Base-by-base conservation (phyloP, 2,113 vertebrate genomes). In the Phaethon lepturus region DNA sequence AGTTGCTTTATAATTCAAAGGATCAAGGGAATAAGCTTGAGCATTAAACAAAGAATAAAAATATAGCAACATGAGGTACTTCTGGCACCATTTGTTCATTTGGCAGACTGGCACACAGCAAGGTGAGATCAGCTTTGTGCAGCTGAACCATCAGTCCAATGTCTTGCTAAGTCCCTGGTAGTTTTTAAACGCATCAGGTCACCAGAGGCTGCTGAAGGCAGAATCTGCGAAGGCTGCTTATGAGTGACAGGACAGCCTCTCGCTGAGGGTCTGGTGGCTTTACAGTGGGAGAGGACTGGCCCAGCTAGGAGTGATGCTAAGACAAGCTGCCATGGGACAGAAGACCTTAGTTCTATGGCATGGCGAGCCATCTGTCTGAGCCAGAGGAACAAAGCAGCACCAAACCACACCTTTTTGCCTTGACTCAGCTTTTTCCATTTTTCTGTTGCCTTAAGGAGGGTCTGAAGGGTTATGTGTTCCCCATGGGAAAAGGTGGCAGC, bases 321-420 rank as follows among this genome's bases (percentile, higher is more conserved):
- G 40, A n/a, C 7, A 7, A 45, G 15, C 17, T 83, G 67, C 17
- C 18, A 4, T 59, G 24, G 47, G 44, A 23, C 45, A 77, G 20
- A 53, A 50, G 31, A 55, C 10, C n/a, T 89, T 5, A 0, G 15
- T 42, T 85, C 56, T 81, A 42, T 45, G 52, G 23, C 59, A 44
- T 1, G 0, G 5, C 0, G 0, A 89, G 11, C 14, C 7, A 9
- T 7, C 17, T 31, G 0, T 67, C 14, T 35, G 25, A 64, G 28
- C 13, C 20, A 60, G 2, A 5, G 15, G 31, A 67, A 59, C 7
- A 55, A 40, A 18, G 25, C 25, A 81, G 4, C 31, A 40, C 24
- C 52, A 63, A 40, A 53, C 23, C 55, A 14, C 1, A 3, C 1
- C 4, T 66, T 11, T 75, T 53, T 67, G 7, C 33, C 31, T 88